Base-by-base conservation (phyloP, 2,113 vertebrate genomes). In the Leptobrachium leishanense region DNA sequence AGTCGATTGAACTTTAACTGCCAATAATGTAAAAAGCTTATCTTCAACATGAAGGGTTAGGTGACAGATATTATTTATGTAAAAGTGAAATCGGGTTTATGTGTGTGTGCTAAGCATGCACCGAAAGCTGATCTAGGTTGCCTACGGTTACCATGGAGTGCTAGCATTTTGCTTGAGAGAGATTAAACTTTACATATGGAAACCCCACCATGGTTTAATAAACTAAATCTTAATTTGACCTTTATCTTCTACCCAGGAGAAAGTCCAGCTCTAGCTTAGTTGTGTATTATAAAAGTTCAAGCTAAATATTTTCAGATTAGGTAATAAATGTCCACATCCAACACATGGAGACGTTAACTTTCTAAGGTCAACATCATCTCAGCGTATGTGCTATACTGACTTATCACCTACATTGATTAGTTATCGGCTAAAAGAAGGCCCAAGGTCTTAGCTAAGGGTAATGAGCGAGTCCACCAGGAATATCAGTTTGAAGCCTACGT, bases 201-300 rank as follows among this genome's bases (percentile, higher is more conserved):
- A 68, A 40, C 39, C 64, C 53, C 66, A 50, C 63, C 43, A n/a
- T 50, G 75, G 11, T 68, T 57, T 46, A 69, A 76, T 59, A 68
- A 50, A 76, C 39, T 76, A 68, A 76, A 76, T 68, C 75, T 65
- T 39, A 39, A 13, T 68, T 76, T 76, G 75, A 68, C 75, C 75
- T 76, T 76, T 57, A 68, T 68, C 64, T 15, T 40, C 15, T 20
- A 55, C 59, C 15, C 53, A 76, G 6, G 7, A 68, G 53, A 68
- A 76, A 57, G 50, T 68, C 66, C 53, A 76, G 68, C 53, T 43
- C 46, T 15, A 40, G 46, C 63, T 54, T 67, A 68, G 50, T 76
- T 68, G 68, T 43, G 40, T 44, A 76, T 68, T 76, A 76, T 31
- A 68, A 68, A 68, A 59, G 42, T 67, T 68, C 74, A 41, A 5